These are phyloP conservation scores for Pollimyrus isidori DNA, from an alignment of 2,113 vertebrate genomes.

Conservation along the genomic window DNA sequence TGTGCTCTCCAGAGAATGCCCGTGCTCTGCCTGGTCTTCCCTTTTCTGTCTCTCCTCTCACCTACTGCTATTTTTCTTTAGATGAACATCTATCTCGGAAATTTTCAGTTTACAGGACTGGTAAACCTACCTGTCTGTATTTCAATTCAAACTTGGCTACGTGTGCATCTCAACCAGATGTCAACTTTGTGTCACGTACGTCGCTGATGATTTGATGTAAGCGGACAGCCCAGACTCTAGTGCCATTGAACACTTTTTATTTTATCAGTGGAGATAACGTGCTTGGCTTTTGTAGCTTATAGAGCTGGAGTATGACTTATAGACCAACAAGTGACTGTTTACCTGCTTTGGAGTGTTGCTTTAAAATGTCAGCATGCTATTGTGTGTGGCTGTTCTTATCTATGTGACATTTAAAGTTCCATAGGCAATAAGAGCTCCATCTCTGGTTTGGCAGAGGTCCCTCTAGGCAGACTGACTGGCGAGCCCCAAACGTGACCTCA, in stretches of 20 bases:
- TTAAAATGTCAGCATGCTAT: conserved; percentile 19
- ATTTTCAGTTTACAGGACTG: background rate
- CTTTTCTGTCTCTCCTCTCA: background rate
- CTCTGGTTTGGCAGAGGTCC: background rate
- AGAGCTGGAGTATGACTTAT: background rate
- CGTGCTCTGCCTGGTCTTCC: background rate
- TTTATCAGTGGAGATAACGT: background rate
- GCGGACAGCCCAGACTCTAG: background rate
- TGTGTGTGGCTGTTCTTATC: conserved; percentile 19
- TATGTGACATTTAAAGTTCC: conserved; percentile 24
- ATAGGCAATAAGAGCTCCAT: conserved; percentile 12
- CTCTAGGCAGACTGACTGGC: background rate
- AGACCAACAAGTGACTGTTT: conserved; percentile 10
- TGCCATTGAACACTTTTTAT: background rate
- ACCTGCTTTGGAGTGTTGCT: conserved; percentile 14
- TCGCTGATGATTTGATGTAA: background rate
- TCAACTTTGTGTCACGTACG: background rate
- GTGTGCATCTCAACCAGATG: background rate
- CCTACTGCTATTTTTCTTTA: background rate
- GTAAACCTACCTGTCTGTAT: background rate
- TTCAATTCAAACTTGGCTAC: conserved; percentile 7
- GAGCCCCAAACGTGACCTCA: background rate
- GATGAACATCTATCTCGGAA: background rate
- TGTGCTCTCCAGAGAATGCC: conserved; percentile 1
- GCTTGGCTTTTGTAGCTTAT: conserved; percentile 15